Evolutionary conservation across 2,113 vertebrate species (phyloP).

Genomic region (Corvus moneduloides): DNA sequence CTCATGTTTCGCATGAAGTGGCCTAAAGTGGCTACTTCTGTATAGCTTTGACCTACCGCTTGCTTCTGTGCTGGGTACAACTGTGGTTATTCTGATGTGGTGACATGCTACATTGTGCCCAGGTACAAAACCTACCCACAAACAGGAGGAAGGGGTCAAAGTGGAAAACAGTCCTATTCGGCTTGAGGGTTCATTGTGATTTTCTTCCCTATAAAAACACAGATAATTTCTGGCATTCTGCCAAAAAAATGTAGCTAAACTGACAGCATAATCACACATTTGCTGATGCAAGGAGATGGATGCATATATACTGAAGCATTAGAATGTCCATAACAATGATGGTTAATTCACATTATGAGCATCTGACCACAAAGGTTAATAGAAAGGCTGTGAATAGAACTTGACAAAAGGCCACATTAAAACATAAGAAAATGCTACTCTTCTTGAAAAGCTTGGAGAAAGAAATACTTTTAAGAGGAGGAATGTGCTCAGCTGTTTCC

Average conservation of each 20-base stretch:
- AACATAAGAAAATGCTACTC: not conserved
- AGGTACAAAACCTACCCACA: not conserved
- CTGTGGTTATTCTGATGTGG: not conserved
- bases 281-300: not conserved
- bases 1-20: not conserved
- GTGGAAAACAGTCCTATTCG: not conserved
- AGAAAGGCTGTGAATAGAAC: not conserved
- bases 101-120: rapidly evolving
- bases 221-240: not conserved
- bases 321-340: not conserved
- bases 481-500: not conserved
- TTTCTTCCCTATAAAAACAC: not conserved
- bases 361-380: not conserved
- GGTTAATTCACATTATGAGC: not conserved
- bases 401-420: not conserved
- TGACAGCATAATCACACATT: not conserved
- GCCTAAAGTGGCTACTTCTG: not conserved
- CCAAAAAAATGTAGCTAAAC: not conserved
- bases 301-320: not conserved
- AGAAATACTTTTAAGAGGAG: not conserved
- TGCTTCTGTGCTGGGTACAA: not conserved
- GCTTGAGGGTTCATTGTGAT: not conserved
- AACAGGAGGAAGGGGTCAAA: rapidly evolving
- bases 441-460: not conserved
- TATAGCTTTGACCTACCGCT: not conserved